Evolutionary conservation across 2,113 vertebrate species (phyloP), one percentile per base, ranked within the genome.

Genomic region (Chlamydotis undulata): DNA sequence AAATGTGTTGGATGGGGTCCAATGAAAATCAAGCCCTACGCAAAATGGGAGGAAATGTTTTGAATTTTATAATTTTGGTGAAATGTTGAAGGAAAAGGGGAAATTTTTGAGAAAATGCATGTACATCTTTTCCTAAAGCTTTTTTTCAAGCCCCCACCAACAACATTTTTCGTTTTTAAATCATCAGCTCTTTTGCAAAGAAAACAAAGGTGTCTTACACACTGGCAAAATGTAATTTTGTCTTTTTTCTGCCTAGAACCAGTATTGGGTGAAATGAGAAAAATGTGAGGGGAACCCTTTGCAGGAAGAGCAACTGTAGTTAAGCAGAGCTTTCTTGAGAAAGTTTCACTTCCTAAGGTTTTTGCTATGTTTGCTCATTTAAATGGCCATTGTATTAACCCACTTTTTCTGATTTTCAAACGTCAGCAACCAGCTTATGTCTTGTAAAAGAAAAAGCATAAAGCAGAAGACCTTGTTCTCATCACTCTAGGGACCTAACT

Each of bases 261-360:
- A 65, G 21, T 57, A 81, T 37, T n/a, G 14, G n/a, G 18, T 84
- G 29, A 76, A 87, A 93, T 31, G n/a, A 89, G 45, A 87, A 85
- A 87, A 94, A 89, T 26, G 21, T 61, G 74, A 89, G 78, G 92
- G 76, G 52, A 90, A 84, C 63, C 45, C 55, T 83, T 79, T 89
- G 57, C 65, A 94, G n/a, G n/a, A 73, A 73, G 17, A 76, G 49
- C 53, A 87, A 69, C 70, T 87, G 74, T 70, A 94, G 50, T 45
- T 85, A 61, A 68, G 74, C 92, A 93, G 55, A 94, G 10, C 23
- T 95, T 94, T 92, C 96, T 94, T 96, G 94, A 95, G 95, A 97
- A 96, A 94, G 96, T 96, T 96, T 97, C 95, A 96, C 86, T 96
- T 93, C 88, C 90, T 96, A 96, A 92, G 69, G 69, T 79, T 92